Evolutionary conservation across 2,113 vertebrate species (phyloP).

Genomic region (Scomber scombrus): DNA sequence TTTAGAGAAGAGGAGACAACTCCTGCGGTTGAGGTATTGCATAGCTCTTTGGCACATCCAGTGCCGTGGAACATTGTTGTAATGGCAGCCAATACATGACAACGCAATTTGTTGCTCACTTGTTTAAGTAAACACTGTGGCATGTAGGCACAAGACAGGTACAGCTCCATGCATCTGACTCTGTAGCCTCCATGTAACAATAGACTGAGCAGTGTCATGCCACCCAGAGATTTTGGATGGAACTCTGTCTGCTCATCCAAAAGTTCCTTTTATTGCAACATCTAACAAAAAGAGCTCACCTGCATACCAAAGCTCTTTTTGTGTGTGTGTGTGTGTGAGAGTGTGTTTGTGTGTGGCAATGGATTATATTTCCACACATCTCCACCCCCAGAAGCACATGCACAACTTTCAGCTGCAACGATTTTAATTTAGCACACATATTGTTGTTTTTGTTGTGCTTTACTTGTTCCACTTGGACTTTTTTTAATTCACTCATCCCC

Average conservation of each 20-base stretch:
- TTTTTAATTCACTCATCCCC: conserved; percentile 30
- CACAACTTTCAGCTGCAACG: conserved; percentile 19
- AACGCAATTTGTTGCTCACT: conserved; percentile 63
- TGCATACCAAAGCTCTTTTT: conserved; percentile 25
- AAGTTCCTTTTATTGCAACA: conserved; percentile 38
- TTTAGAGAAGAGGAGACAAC: conserved; percentile 47
- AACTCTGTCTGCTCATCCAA: conserved; percentile 30
- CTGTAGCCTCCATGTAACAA: conserved; percentile 61
- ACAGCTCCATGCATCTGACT: conserved; percentile 34
- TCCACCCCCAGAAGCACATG: conserved; percentile 26
- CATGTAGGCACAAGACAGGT: conserved; percentile 70
- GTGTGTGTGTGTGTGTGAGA: conserved; percentile 6
- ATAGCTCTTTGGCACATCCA: conserved; percentile 41
- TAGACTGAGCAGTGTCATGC: conserved; percentile 52
- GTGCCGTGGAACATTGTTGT: conserved; percentile 39
- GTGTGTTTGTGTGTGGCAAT: conserved; percentile 16
- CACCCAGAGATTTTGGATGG: conserved; percentile 64
- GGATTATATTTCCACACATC: conserved; percentile 45
- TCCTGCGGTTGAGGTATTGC: conserved; percentile 46
- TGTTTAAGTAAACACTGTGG: conserved; percentile 55
- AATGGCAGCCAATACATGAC: conserved; percentile 49
- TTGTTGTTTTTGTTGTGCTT: conserved; percentile 26
- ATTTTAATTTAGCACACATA: conserved; percentile 41
- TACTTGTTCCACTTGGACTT: conserved; percentile 30
- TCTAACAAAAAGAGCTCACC: conserved; percentile 45